phyloP scores from a whole-genome alignment of 2,113 vertebrate genomes.

The Heteronetta atricapilla region DNA sequence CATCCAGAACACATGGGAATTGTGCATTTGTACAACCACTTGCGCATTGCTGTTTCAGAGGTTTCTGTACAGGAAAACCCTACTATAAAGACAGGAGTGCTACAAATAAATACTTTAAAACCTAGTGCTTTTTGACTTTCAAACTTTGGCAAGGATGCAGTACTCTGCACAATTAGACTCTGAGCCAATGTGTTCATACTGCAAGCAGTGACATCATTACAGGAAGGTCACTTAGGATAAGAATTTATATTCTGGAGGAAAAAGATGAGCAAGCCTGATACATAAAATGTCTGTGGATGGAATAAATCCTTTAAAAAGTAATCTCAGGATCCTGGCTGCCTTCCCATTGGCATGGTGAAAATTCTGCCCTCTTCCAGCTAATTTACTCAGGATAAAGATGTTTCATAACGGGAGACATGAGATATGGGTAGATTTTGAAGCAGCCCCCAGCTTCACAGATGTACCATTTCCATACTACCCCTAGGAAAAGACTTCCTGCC shows the following conservation, averaged over 20 bases:
- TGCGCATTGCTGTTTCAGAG: background rate
- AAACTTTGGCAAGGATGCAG: background rate
- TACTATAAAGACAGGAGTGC: background rate
- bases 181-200: background rate
- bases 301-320: background rate
- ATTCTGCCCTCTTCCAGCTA: background rate
- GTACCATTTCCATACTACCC: background rate
- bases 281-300: background rate
- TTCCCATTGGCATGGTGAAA: background rate
- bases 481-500: background rate
- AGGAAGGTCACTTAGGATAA: background rate
- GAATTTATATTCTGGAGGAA: conserved; percentile 13
- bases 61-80: background rate
- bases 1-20: rapidly evolving
- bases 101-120: background rate
- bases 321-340: background rate
- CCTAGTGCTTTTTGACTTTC: background rate
- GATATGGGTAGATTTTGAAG: background rate
- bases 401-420: background rate
- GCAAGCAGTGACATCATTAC: background rate
- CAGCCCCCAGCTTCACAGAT: background rate
- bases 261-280: background rate
- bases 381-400: background rate
- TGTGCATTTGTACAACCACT: background rate
- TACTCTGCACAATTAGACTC: background rate